Conservation (phyloP, 2,113 vertebrate species). For the Chamaetylas fuelleborni region DNA sequence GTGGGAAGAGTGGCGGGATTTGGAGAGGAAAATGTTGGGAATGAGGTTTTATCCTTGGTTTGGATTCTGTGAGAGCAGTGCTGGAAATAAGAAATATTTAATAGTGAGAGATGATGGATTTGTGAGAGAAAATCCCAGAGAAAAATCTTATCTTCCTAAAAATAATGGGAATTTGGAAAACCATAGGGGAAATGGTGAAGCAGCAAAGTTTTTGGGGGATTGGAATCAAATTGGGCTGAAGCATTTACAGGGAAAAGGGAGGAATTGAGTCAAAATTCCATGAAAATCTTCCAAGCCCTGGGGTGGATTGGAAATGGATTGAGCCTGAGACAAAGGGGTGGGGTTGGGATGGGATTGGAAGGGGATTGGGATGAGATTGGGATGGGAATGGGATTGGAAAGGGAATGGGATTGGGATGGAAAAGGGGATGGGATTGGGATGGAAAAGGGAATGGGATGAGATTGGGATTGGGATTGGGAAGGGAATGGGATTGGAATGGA, state of each 20-base stretch:
- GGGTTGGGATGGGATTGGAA: too few relatives aligned
- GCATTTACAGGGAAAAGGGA: background rate
- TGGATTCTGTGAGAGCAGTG: fast-evolving
- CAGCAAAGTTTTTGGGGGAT: fast-evolving
- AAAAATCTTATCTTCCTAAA: fast-evolving
- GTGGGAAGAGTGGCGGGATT: background rate
- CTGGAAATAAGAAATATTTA: background rate
- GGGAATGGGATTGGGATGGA: too few relatives aligned
- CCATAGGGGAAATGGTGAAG: fast-evolving
- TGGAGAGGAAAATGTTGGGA: background rate
- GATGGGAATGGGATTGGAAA: too few relatives aligned
- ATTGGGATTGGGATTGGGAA: too few relatives aligned
- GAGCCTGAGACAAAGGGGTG: background rate
- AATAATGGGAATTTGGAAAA: background rate
- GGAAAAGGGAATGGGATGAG: too few relatives aligned
- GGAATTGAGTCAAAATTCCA: background rate
- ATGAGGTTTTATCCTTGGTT: background rate
- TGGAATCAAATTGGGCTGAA: background rate
- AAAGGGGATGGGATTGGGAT: too few relatives aligned
- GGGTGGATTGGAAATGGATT: fast-evolving
- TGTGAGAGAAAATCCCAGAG: background rate
- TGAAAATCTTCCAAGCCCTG: fast-evolving
- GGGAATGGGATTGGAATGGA: too few relatives aligned
- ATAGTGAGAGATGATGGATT: fast-evolving
- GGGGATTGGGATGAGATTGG: too few relatives aligned